Conservation (phyloP, 2,113 vertebrate genomes). For the Rhinoderma darwinii region DNA sequence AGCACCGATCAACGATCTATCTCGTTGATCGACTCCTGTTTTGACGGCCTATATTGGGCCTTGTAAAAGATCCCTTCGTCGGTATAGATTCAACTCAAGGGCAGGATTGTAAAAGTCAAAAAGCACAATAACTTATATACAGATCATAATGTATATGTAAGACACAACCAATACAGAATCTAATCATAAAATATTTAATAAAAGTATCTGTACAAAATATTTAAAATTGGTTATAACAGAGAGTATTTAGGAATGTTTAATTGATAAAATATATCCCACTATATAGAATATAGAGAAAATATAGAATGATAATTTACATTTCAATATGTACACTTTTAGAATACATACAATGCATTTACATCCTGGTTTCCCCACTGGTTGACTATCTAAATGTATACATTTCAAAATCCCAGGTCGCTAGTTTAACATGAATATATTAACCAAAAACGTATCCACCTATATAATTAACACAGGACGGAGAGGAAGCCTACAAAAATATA, state of each 20-base stretch:
- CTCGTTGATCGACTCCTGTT: too few species aligned
- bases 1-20: too few species aligned
- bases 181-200: constrained; percentile 85
- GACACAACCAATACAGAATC: not conserved
- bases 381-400: constrained; percentile 63
- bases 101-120: not conserved
- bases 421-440: constrained; percentile 33
- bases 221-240: constrained; percentile 72
- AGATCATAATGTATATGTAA: not conserved
- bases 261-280: constrained; percentile 82
- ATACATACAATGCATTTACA: constrained; percentile 77
- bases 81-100: not conserved
- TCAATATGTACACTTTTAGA: constrained; percentile 84
- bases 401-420: constrained; percentile 25
- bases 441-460: constrained; percentile 37
- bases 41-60: too few species aligned
- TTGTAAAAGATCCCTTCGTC: too few species aligned
- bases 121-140: not conserved
- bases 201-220: constrained; percentile 82
- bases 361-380: constrained; percentile 63
- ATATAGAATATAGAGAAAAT: constrained; percentile 82
- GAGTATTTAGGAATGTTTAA: constrained; percentile 77
- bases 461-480: constrained; percentile 36
- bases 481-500: constrained; percentile 34
- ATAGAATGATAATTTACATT: constrained; percentile 87